These are phyloP conservation scores for Drosophila pallidifrons DNA, from an alignment of 1,140 invertebrate species.

Conservation along the genomic window DNA sequence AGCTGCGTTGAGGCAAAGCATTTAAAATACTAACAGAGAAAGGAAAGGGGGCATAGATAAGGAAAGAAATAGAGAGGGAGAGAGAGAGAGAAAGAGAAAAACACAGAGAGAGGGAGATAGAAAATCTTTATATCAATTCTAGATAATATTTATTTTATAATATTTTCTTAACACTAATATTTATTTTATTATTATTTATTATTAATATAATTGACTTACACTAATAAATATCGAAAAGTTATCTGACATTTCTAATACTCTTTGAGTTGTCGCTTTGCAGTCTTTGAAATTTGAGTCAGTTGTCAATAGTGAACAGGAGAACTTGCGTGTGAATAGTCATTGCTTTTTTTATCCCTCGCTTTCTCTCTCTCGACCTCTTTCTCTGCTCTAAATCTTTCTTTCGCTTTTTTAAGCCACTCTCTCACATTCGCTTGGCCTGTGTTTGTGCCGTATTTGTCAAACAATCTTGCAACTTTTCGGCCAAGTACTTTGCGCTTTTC, in stretches of 20 bases:
- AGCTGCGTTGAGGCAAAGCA: neutral
- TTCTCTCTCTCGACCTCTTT: neutral
- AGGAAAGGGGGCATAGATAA: too few species aligned
- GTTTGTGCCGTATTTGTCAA: slow-evolving; percentile 58
- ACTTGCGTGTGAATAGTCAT: neutral
- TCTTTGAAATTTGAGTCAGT: slow-evolving; percentile 18
- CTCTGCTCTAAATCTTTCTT: neutral
- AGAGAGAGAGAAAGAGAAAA: too few species aligned
- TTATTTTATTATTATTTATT: too few species aligned
- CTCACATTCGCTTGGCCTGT: neutral
- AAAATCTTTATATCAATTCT: too few species aligned
- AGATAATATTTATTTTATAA: too few species aligned
- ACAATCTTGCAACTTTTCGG: slow-evolving; percentile 66
- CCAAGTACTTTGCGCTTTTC: slow-evolving; percentile 72
- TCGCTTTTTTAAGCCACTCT: slow-evolving; percentile 1
- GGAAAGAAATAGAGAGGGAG: too few species aligned
- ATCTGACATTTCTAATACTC: too few species aligned
- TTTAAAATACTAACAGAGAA: too few species aligned
- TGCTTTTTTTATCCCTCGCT: neutral
- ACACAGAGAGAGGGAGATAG: too few species aligned
- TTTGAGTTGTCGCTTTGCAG: neutral
- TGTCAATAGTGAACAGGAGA: neutral
- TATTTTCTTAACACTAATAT: too few species aligned
- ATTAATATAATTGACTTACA: too few species aligned
- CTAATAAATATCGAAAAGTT: too few species aligned